phyloP scores from a whole-genome alignment of 2,888 invertebrate species.

The Girardia tigrina region DNA sequence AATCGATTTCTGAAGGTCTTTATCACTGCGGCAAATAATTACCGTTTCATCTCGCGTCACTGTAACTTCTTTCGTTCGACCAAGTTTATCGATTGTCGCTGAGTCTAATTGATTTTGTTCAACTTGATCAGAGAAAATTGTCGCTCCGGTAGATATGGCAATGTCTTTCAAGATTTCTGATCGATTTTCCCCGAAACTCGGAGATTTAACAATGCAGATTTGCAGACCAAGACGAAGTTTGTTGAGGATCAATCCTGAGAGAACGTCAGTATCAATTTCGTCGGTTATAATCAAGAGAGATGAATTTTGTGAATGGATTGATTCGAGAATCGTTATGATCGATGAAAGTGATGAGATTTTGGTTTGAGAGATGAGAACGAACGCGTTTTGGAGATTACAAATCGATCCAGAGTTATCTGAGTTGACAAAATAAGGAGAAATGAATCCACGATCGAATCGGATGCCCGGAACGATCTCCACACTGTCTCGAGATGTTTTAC shows the following conservation, averaged over 20 bases:
- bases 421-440: constrained; percentile 42
- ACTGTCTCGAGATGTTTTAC: constrained; percentile 38
- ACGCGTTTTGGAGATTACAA: constrained; percentile 40
- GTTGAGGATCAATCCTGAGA: constrained; percentile 53
- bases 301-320: constrained; percentile 38
- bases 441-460: constrained; percentile 43
- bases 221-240: constrained; percentile 52
- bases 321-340: constrained; percentile 40
- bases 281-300: constrained; percentile 49
- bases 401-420: constrained; percentile 39
- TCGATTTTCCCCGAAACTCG: constrained; percentile 87
- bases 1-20: constrained; percentile 48
- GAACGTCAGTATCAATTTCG: constrained; percentile 54
- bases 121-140: constrained; percentile 48
- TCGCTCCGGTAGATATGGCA: constrained; percentile 78
- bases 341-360: constrained; percentile 39
- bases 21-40: constrained; percentile 51
- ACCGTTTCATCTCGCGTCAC: constrained; percentile 54
- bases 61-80: constrained; percentile 52
- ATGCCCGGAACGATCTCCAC: constrained; percentile 42
- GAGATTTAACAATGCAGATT: constrained; percentile 77
- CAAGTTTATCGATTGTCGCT: constrained; percentile 41
- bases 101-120: background rate
- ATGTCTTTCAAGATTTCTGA: constrained; percentile 80
- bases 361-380: constrained; percentile 40